These are phyloP conservation scores for Trissolcus brochymenae DNA, from an alignment of 2,888 invertebrate genomes.

Conservation along the genomic window DNA sequence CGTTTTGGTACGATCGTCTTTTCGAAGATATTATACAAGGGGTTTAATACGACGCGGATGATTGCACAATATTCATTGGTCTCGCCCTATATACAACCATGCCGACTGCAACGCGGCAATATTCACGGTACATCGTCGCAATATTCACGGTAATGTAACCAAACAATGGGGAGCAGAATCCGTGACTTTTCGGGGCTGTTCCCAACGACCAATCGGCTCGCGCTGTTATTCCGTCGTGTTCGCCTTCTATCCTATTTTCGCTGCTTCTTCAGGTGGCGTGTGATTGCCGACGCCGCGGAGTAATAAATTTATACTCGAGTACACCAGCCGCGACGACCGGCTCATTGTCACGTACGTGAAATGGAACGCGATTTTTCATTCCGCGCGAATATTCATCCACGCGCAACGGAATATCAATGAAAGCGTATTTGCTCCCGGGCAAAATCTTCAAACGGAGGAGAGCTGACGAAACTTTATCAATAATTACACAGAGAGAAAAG, in stretches of 20 bases:
- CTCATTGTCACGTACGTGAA: background rate
- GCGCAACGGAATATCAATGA: constrained; percentile 14
- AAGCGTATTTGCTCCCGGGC: constrained; percentile 10
- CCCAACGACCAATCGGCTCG: constrained; percentile 45
- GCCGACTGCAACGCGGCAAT: constrained; percentile 29
- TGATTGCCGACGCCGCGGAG: constrained; percentile 36
- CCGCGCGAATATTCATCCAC: constrained; percentile 18
- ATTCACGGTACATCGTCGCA: constrained; percentile 49
- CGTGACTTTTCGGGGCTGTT: constrained; percentile 49
- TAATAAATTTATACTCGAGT: constrained; percentile 41
- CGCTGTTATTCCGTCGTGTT: constrained; percentile 45
- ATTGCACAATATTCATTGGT: constrained; percentile 50
- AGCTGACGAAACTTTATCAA: constrained; percentile 13
- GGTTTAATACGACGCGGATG: constrained; percentile 40
- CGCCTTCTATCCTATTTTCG: constrained; percentile 40
- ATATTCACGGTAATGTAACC: constrained; percentile 53
- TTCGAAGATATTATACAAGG: constrained; percentile 24
- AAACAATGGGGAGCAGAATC: constrained; percentile 43
- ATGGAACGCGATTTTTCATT: constrained; percentile 13
- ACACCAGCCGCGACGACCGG: too few species aligned
- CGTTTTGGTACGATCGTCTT: background rate
- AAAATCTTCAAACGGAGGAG: constrained; percentile 18
- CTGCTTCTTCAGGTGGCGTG: constrained; percentile 19
- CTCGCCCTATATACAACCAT: constrained; percentile 41
- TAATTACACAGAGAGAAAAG: constrained; percentile 7